Evolutionary conservation across 2,797 vertebrate species (phyloP).

Genomic region (Pangasius larnaudii): DNA sequence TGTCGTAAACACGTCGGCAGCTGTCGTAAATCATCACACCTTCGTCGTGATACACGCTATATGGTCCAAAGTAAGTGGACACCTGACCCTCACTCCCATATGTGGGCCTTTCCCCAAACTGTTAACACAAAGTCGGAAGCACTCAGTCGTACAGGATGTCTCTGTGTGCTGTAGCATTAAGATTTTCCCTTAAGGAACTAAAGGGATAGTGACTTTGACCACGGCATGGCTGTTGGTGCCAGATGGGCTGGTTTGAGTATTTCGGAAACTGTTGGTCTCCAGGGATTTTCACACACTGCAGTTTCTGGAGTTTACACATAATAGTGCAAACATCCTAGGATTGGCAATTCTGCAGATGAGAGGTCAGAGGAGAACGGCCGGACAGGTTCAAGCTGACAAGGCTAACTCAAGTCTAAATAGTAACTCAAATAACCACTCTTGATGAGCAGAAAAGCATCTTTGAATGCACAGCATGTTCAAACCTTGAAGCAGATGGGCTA

Average conservation of each 20-base stretch:
- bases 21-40: slow-evolving; percentile 42
- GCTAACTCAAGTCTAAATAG: too few relatives aligned
- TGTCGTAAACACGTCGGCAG: slow-evolving; percentile 20
- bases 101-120: not conserved
- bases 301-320: not conserved
- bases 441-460: not conserved
- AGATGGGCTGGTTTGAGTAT: too few relatives aligned
- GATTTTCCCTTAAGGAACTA: not conserved
- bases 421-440: not conserved
- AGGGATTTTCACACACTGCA: not conserved
- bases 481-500: not conserved
- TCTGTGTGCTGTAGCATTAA: not conserved
- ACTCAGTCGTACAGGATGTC: not conserved
- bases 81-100: not conserved
- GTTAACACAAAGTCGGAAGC: not conserved
- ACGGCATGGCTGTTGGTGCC: too few relatives aligned
- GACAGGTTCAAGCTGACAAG: not conserved
- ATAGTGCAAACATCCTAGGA: not conserved
- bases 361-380: not conserved
- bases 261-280: not conserved
- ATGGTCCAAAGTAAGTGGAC: not conserved
- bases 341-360: not conserved
- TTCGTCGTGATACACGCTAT: not conserved
- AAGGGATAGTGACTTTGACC: not conserved
- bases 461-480: not conserved